A percentile compares a stretch with the other conserved stretches of the same genome.
Conservation (phyloP, 1,140 invertebrate species). For the Atta cephalotes region DNA sequence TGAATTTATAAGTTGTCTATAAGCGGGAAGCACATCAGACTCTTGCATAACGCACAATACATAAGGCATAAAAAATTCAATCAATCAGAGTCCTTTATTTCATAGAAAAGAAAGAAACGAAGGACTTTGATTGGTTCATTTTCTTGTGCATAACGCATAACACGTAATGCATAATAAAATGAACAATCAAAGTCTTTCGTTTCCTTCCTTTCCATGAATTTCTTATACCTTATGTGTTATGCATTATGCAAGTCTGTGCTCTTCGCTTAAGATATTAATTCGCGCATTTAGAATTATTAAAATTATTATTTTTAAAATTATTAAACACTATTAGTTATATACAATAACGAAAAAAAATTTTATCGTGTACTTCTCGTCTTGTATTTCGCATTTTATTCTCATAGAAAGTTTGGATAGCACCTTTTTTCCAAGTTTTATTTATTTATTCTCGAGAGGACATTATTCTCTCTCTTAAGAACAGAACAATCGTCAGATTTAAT, state of each 20-base stretch:
- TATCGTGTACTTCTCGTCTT: background rate
- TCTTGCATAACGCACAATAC: no score
- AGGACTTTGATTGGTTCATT: no score
- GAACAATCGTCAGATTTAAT: conserved; percentile 17
- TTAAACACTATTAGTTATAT: background rate
- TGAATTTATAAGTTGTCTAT: background rate
- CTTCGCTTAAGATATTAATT: background rate
- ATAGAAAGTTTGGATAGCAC: background rate
- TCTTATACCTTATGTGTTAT: no score
- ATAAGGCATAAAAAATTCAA: no score
- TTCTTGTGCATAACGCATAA: no score
- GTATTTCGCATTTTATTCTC: background rate
- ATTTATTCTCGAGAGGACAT: conserved; percentile 6
- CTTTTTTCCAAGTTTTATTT: background rate
- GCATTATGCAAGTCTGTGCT: no score
- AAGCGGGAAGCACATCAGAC: background rate
- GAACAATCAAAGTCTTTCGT: no score
- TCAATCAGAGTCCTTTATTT: no score
- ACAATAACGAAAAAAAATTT: background rate
- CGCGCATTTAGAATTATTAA: background rate
- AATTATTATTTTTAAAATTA: background rate
- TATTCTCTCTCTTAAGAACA: background rate
- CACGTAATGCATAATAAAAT: no score
- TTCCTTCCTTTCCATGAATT: no score
- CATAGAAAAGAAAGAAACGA: no score